Evolutionary conservation across 2,888 invertebrate species (phyloP).

Genomic region (Adineta ricciae): DNA sequence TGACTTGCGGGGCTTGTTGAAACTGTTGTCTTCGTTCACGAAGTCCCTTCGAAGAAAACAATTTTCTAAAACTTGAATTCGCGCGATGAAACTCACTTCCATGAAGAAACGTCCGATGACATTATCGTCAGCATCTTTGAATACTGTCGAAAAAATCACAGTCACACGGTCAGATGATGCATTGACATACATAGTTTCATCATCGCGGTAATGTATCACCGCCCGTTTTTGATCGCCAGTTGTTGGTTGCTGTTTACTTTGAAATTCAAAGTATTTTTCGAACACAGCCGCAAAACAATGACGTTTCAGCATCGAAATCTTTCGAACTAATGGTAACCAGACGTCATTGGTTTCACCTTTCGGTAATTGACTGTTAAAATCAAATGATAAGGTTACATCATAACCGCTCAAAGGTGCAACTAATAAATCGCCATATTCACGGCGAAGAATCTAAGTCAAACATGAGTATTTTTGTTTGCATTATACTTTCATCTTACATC

Average conservation of each 20-base stretch:
- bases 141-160: slow-evolving; percentile 95
- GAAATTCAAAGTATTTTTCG: slow-evolving; percentile 96
- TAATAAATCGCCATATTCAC: slow-evolving; percentile 76
- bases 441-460: slow-evolving; percentile 62
- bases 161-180: slow-evolving; percentile 95
- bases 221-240: slow-evolving; percentile 72
- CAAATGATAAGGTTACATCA: slow-evolving; percentile 72
- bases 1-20: slow-evolving; percentile 53
- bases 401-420: slow-evolving; percentile 68
- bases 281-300: slow-evolving; percentile 99
- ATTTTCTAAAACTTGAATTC: background rate
- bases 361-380: slow-evolving; percentile 71
- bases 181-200: slow-evolving; percentile 98
- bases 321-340: slow-evolving; percentile 66
- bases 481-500: slow-evolving; percentile 53
- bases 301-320: slow-evolving; percentile 82
- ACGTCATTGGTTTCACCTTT: slow-evolving; percentile 53
- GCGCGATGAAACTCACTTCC: slow-evolving; percentile 55
- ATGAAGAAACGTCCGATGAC: slow-evolving; percentile 97
- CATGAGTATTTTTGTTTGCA: background rate
- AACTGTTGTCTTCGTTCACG: slow-evolving; percentile 25
- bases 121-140: slow-evolving; percentile 93
- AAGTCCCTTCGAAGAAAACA: background rate
- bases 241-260: slow-evolving; percentile 68
- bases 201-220: slow-evolving; percentile 92